Percentiles rank a stretch among this genome's conserved stretches.
Evolutionary conservation across 2,797 vertebrate species (phyloP).

Genomic region (Menidia menidia): DNA sequence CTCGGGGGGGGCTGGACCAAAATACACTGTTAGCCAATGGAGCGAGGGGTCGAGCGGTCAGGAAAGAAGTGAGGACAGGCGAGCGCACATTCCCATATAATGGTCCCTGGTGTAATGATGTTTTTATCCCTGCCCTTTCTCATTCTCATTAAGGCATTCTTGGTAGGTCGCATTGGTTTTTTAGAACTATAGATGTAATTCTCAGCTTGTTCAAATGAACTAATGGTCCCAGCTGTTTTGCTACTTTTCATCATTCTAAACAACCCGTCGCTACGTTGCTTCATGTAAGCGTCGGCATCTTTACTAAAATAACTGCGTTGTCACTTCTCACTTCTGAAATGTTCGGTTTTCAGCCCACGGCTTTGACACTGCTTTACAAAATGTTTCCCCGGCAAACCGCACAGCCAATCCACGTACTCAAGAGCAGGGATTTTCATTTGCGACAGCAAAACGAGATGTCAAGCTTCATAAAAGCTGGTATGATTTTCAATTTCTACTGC

Average conservation of each 20-base stretch:
- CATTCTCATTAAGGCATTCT: conserved; percentile 71
- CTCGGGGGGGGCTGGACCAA: conserved; percentile 52
- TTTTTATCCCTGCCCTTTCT: conserved; percentile 71
- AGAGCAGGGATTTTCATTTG: conserved; percentile 60
- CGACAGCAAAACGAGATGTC: conserved; percentile 60
- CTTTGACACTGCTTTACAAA: conserved; percentile 20
- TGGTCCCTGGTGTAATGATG: conserved; percentile 66
- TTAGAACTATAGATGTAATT: conserved; percentile 41
- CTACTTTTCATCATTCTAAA: conserved; percentile 40
- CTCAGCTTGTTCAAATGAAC: conserved; percentile 48
- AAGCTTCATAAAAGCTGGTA: conserved; percentile 54
- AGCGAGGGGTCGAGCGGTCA: conserved; percentile 67
- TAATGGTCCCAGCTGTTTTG: conserved; percentile 67
- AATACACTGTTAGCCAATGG: conserved; percentile 71
- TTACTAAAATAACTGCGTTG: conserved; percentile 50
- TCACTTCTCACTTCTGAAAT: conserved; percentile 28
- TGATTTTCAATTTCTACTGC: conserved; percentile 70
- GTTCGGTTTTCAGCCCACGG: conserved; percentile 9
- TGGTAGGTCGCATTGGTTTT: conserved; percentile 50
- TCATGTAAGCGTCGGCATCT: conserved; percentile 2
- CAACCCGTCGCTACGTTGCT: conserved; percentile 54
- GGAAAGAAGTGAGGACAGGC: conserved; percentile 65
- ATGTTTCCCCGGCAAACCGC: conserved; percentile 31
- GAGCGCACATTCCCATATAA: conserved; percentile 67
- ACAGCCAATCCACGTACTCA: conserved; percentile 42